Percentiles rank a stretch among this genome's conserved stretches.
Evolutionary conservation across 1,140 invertebrate species (phyloP).

Genomic region (Ylistrum balloti): DNA sequence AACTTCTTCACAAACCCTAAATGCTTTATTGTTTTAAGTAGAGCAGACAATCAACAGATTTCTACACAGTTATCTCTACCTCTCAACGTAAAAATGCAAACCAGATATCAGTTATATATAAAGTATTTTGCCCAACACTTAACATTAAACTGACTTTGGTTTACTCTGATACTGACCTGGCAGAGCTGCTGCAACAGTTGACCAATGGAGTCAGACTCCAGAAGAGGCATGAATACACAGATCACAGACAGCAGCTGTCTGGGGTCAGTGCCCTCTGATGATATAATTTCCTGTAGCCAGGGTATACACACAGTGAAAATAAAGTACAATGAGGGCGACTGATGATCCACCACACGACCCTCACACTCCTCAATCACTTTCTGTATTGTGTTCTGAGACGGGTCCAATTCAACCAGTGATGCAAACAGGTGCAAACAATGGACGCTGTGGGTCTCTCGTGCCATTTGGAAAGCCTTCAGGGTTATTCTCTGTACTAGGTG

Average conservation of each 20-base stretch:
- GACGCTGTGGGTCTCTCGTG: conserved; percentile 59
- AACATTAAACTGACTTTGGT: no score
- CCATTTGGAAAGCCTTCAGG: conserved; percentile 62
- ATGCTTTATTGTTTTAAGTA: no score
- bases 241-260: conserved; percentile 62
- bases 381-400: conserved; percentile 63
- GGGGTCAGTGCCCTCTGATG: conserved; percentile 47
- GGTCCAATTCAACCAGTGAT: conserved; percentile 62
- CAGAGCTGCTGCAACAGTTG: conserved; percentile 53
- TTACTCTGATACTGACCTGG: conserved; percentile 59
- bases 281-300: conserved; percentile 64
- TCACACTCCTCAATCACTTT: conserved; percentile 67
- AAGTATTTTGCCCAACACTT: no score
- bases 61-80: no score
- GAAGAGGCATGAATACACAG: conserved; percentile 66
- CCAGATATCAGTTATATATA: no score
- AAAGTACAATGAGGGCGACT: conserved; percentile 68
- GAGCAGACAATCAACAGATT: no score
- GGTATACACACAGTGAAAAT: conserved; percentile 71
- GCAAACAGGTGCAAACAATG: conserved; percentile 66
- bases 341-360: conserved; percentile 59
- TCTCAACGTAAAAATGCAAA: no score
- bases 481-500: conserved; percentile 64
- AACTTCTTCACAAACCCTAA: no score
- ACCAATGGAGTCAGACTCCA: conserved; percentile 54